Conservation (phyloP, 2,888 invertebrate species). For the Dastarcus helophoroides region DNA sequence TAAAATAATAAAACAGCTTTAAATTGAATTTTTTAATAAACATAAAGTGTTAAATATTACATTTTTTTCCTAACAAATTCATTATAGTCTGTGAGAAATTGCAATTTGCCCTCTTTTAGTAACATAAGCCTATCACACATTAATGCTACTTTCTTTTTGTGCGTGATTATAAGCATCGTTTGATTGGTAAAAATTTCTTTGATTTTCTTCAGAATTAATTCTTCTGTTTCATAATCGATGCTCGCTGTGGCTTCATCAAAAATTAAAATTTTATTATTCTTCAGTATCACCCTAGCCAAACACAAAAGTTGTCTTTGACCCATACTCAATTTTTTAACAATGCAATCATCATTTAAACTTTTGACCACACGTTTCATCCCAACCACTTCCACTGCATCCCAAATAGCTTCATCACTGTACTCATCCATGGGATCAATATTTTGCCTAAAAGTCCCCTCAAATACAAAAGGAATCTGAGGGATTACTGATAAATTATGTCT, state of each 20-base stretch:
- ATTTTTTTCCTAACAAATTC: too few species aligned
- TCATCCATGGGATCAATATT: constrained; percentile 21
- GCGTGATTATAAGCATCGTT: too few species aligned
- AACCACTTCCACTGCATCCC: constrained; percentile 28
- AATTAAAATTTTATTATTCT: constrained; percentile 59
- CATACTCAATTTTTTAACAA: constrained; percentile 62
- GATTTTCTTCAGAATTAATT: constrained; percentile 58
- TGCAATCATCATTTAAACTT: constrained; percentile 39
- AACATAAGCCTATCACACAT: too few species aligned
- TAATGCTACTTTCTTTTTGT: too few species aligned
- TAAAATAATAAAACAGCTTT: too few species aligned
- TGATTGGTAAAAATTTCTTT: constrained; percentile 58
- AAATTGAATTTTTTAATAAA: too few species aligned
- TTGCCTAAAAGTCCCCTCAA: constrained; percentile 52
- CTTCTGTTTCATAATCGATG: constrained; percentile 73
- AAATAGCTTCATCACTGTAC: constrained; percentile 20
- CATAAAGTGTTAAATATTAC: too few species aligned
- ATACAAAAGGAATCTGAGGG: constrained; percentile 74
- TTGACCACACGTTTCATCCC: constrained; percentile 38
- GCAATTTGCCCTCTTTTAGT: too few species aligned
- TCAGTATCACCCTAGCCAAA: constrained; percentile 70
- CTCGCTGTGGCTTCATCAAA: constrained; percentile 85
- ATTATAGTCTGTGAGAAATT: too few species aligned
- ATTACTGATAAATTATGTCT: constrained; percentile 70
- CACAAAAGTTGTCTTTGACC: constrained; percentile 81